Evolutionary conservation across 2,797 vertebrate genomes (phyloP), one percentile per base, ranked within the genome.

Genomic region (Cheirogaleus major): DNA sequence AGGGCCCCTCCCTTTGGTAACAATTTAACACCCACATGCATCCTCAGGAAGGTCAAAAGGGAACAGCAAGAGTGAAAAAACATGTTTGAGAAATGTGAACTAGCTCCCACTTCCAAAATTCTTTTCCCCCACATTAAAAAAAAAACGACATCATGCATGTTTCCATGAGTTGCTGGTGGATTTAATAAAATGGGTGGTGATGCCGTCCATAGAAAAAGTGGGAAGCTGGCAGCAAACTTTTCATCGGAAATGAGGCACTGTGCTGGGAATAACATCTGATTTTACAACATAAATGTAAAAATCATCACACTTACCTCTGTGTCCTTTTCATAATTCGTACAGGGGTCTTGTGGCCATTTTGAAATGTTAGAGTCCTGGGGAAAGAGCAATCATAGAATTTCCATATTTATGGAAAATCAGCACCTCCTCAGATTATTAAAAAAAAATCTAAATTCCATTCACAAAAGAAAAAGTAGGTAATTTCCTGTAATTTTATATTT

Each of bases 21-120:
- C 89, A 96, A 93, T 97, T 95, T 97, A 96, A 98, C 97, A 97
- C 97, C 97, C 98, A 98, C 97, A 95, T 73, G 92, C 92, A 97
- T 96, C 96, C 98, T 97, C 96, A 96, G 97, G 97, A 98, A 98
- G 97, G 97, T 97, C 97, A 98, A 96, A 97, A 97, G 97, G 96
- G 96, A 96, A 97, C 89, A 86, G 82, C 86, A 52, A 95, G 85
- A 97, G 78, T 95, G 35, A 92, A 96, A 97, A 96, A 97, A 97
- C 94, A 97, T 93, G 96, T 94, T 93, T 92, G 72, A 97, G 92
- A 97, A 97, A 98, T 97, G 82, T 93, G 93, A 97, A 95, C 88
- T 45, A 88, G 93, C 91, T 95, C 96, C 86, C 70, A 95, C 93
- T 97, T 97, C 96, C 97, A 97, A 98, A 95, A 96, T 95, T 89